Evolutionary conservation across 2,113 vertebrate species (phyloP), one percentile per base, ranked within the genome.

Genomic region (Pachyramphus minor): DNA sequence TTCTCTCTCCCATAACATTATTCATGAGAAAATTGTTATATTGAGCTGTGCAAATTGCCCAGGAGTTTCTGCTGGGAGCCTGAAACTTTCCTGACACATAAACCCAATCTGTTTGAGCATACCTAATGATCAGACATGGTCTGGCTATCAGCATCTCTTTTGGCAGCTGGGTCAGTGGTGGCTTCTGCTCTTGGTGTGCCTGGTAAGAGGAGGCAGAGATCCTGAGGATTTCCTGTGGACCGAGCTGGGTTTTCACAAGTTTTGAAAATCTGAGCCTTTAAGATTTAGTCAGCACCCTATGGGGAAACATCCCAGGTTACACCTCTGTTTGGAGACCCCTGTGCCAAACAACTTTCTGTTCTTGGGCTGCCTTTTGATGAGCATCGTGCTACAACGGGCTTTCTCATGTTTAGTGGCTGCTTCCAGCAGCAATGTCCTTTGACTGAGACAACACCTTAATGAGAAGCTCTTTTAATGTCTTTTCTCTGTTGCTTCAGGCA

Each of bases 21-120:
- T 22, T 56, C 33, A 21, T 16, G 2, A 84, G 6, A 16, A 84
- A 56, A 71, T 75, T 74, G 30, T 86, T 91, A 12, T 58, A 84
- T 17, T 55, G 90, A 91, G 58, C 84, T 30, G 15, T 56, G 24
- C 27, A 93, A 89, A 97, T 87, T 74, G 60, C 66, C 21, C 27
- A 75, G 89, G 60, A 93, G 60, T 74, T 93, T 95, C 81, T 94
- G 44, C 44, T 89, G 60, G 39, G 47, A 95, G 66, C 24, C 44
- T 41, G 66, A 84, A 67, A 42, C n/a, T 81, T 50, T 60, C 73
- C 83, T 81, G 77, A 81, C 52, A 84, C 6, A 24, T 62, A 39
- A 87, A 92, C 5, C 37, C n/a, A 37, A 17, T 53, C 69, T 49
- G 33, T 60, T n/a, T 47, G 66, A 67, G 47, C 9, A 2, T 9